Percentiles rank a stretch among this genome's conserved stretches.
Conservation (phyloP, 2,888 invertebrate genomes). For the Muschampia plurimacula region DNA sequence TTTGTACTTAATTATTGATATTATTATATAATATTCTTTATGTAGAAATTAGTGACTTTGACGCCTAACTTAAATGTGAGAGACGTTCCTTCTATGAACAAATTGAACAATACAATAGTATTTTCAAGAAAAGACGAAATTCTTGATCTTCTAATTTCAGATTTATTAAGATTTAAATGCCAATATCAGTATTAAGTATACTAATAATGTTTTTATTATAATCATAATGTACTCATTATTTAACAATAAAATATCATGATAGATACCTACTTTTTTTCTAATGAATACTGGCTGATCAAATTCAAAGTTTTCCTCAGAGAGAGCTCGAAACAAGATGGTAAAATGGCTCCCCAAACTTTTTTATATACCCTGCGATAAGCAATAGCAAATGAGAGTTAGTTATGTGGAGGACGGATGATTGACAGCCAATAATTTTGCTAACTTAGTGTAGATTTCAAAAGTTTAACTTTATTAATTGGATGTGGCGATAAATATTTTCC, state of each 20-base stretch:
- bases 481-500: neutral
- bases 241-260: neutral
- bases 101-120: too few relatives aligned
- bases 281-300: conserved; percentile 6
- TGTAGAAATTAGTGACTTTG: neutral
- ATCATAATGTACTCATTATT: too few relatives aligned
- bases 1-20: conserved; percentile 34
- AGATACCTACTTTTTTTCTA: neutral
- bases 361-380: conserved; percentile 17
- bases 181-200: too few relatives aligned
- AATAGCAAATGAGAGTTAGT: conserved; percentile 9
- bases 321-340: conserved; percentile 22
- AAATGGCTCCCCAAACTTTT: conserved; percentile 26
- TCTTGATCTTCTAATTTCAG: too few relatives aligned
- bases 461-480: neutral
- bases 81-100: neutral
- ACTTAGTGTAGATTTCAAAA: neutral
- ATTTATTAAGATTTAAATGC: too few relatives aligned
- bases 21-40: conserved; percentile 17
- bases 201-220: too few relatives aligned
- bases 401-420: neutral
- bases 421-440: neutral
- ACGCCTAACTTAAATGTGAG: neutral
- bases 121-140: too few relatives aligned
- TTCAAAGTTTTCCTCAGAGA: conserved; percentile 8